Conservation (phyloP, 2,113 vertebrate species). For the Ceyx cyanopectus region DNA sequence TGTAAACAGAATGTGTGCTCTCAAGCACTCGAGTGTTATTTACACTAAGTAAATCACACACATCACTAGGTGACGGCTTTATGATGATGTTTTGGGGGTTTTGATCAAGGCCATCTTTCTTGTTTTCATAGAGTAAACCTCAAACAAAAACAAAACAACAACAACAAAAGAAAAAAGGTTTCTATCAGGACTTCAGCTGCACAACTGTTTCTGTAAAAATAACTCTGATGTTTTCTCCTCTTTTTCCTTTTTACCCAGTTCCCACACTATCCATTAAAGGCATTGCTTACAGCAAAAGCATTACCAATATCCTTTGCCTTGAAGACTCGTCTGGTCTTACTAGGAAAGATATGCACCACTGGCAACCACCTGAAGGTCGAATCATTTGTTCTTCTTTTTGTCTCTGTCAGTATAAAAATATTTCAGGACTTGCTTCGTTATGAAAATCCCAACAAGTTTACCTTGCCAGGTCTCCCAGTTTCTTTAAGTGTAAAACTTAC, state of each 20-base stretch:
- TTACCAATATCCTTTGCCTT: not conserved
- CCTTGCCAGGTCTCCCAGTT: accelerated
- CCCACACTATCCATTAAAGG: not conserved
- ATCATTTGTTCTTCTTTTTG: not conserved
- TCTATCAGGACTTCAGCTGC: not conserved
- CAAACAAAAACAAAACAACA: not conserved
- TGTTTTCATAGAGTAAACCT: not conserved
- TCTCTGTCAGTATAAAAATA: not conserved
- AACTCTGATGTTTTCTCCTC: not conserved
- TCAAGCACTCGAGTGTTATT: not conserved
- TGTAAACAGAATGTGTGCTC: accelerated
- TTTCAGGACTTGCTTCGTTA: not conserved
- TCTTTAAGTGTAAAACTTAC: not conserved
- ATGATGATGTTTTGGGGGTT: accelerated
- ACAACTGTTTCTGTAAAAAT: not conserved
- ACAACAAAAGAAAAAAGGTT: not conserved
- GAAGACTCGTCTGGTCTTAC: not conserved
- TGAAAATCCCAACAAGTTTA: not conserved
- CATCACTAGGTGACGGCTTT: not conserved
- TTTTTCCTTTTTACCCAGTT: not conserved
- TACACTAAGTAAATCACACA: not conserved
- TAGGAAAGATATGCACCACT: not conserved
- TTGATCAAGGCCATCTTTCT: not conserved
- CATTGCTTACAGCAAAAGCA: not conserved
- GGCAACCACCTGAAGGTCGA: not conserved